phyloP scores from a whole-genome alignment of 2,888 invertebrate genomes.

The Catotricha subobsoleta region DNA sequence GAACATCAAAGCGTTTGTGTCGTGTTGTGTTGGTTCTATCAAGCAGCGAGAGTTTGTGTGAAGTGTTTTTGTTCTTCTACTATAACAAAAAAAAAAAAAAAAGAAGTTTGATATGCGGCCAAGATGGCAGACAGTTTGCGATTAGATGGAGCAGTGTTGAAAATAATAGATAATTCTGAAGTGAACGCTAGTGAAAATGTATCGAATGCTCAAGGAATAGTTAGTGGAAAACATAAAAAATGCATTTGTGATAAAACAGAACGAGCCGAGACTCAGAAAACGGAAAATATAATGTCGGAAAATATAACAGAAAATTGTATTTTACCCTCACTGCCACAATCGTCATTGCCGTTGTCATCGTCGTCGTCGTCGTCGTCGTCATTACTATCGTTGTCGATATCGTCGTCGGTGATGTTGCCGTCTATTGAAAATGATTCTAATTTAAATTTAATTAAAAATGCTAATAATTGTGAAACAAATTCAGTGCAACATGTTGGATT shows the following conservation, averaged over 20 bases:
- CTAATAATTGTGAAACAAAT: no score
- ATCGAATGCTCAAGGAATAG: conserved; percentile 2
- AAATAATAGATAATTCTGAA: conserved; percentile 33
- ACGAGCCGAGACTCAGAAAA: neutral
- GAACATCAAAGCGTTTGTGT: conserved; percentile 4
- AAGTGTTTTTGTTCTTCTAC: neutral
- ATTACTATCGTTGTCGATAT: no score
- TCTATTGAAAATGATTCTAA: no score
- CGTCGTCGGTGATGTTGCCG: no score
- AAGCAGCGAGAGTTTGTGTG: neutral
- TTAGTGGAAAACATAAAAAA: conserved; percentile 9
- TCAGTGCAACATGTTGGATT: no score
- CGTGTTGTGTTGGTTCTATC: no score
- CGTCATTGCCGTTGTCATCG: no score
- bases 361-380: no score
- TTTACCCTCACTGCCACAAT: no score
- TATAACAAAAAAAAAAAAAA: neutral
- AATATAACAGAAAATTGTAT: conserved; percentile 32
- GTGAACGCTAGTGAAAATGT: conserved; percentile 11
- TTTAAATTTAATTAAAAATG: no score
- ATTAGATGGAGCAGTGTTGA: conserved; percentile 40
- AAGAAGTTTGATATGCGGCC: conserved; percentile 17
- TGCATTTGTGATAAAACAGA: conserved; percentile 8
- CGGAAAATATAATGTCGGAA: conserved; percentile 17
- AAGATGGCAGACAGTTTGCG: conserved; percentile 70